Evolutionary conservation across 1,140 invertebrate species (phyloP).

Genomic region (Mamestra configurata): DNA sequence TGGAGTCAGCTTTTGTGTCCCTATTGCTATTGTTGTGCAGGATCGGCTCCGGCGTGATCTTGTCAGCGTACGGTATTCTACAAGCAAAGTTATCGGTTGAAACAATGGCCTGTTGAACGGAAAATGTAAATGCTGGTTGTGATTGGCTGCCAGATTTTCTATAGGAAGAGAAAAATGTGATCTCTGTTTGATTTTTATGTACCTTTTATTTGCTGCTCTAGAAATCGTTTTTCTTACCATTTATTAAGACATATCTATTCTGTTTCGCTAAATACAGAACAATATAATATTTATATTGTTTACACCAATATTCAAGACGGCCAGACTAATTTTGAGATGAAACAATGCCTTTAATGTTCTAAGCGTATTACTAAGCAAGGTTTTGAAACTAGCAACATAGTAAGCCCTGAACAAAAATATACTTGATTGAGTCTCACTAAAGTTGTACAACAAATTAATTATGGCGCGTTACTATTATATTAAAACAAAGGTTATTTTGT

Average conservation of each 20-base stretch:
- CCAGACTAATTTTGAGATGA: too few relatives aligned
- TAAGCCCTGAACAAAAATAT: not conserved
- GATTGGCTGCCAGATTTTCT: conserved; percentile 6
- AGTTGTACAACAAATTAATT: not conserved
- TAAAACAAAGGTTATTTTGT: not conserved
- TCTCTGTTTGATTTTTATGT: too few relatives aligned
- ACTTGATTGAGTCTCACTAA: not conserved
- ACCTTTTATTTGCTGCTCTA: too few relatives aligned
- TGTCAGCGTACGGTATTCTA: conserved; percentile 87
- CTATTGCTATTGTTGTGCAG: conserved; percentile 83
- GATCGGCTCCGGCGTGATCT: conserved; percentile 85
- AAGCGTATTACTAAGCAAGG: not conserved
- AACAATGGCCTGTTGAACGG: conserved; percentile 53
- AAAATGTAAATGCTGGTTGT: not conserved
- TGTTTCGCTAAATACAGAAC: too few relatives aligned
- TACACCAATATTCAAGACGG: too few relatives aligned
- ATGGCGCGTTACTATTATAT: not conserved
- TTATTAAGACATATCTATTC: too few relatives aligned
- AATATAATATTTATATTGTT: too few relatives aligned
- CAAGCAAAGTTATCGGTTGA: conserved; percentile 70
- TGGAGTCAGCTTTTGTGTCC: conserved; percentile 85
- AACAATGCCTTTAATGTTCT: too few relatives aligned
- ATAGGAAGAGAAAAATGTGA: too few relatives aligned
- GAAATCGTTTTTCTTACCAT: too few relatives aligned
- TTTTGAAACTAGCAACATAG: not conserved